phyloP scores from a whole-genome alignment of 2,113 vertebrate species.

The Coptodon rendalli region DNA sequence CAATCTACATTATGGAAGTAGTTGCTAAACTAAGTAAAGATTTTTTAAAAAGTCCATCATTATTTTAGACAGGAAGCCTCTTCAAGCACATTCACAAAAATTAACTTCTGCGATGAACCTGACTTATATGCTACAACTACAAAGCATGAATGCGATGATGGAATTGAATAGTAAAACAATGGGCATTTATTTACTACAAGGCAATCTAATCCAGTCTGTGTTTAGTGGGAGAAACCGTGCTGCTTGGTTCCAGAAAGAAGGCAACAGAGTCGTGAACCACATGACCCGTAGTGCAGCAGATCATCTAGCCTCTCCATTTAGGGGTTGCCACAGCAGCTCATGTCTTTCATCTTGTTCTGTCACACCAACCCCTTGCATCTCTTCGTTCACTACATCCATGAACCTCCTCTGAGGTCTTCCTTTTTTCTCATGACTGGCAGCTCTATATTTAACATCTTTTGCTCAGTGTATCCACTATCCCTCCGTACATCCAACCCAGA shows the following conservation, averaged over 20 bases:
- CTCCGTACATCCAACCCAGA: background rate
- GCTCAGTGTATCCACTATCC: background rate
- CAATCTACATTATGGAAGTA: background rate
- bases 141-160: background rate
- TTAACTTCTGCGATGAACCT: background rate
- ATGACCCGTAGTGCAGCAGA: background rate
- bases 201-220: background rate
- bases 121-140: background rate
- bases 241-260: background rate
- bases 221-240: background rate
- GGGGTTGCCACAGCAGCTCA: background rate
- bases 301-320: background rate
- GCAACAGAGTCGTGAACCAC: background rate
- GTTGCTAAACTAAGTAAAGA: background rate
- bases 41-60: background rate
- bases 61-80: background rate
- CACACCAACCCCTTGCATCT: background rate
- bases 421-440: background rate
- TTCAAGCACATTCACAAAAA: background rate
- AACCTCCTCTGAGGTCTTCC: background rate
- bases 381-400: background rate
- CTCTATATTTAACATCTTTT: background rate
- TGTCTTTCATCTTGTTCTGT: background rate
- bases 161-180: background rate
- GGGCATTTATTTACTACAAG: background rate